These are phyloP conservation scores for Antedon mediterranea DNA, from an alignment of 53 echinoderm and acorn worm species.

Conservation along the genomic window DNA sequence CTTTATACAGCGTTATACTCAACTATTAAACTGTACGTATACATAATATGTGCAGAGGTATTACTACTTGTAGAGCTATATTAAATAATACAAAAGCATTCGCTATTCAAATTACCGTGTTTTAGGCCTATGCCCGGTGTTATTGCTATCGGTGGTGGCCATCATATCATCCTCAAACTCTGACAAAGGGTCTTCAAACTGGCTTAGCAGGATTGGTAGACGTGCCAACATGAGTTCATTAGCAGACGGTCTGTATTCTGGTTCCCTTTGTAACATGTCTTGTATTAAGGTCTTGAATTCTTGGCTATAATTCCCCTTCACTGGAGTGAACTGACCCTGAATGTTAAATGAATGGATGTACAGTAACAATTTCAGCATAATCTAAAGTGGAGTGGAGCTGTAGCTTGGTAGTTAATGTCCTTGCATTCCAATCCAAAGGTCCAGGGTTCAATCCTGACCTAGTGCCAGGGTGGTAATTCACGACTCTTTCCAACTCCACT, in stretches of 20 bases:
- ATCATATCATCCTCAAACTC: constrained; percentile 63
- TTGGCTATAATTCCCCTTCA: constrained; percentile 79
- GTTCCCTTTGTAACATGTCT: constrained; percentile 91
- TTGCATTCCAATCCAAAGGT: too few species aligned
- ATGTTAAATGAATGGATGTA: not conserved
- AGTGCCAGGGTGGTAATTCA: too few species aligned
- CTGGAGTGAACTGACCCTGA: constrained; percentile 94
- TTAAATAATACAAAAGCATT: too few species aligned
- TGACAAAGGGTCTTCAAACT: constrained; percentile 65
- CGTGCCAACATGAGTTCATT: constrained; percentile 68
- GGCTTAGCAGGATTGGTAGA: constrained; percentile 51
- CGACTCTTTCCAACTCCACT: too few species aligned
- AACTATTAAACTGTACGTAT: too few species aligned
- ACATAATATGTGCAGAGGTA: too few species aligned
- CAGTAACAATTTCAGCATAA: not conserved
- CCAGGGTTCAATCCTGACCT: too few species aligned
- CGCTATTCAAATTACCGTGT: too few species aligned
- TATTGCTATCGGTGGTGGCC: constrained; percentile 34
- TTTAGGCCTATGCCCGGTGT: constrained; percentile 2
- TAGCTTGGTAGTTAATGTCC: too few species aligned
- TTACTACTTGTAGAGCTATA: too few species aligned
- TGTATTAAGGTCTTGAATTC: constrained; percentile 91
- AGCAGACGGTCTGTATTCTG: constrained; percentile 91
- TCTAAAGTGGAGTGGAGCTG: too few species aligned
- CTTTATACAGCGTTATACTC: too few species aligned